These are phyloP conservation scores for Meganola albula DNA, from an alignment of 2,888 invertebrate genomes.

Conservation along the genomic window DNA sequence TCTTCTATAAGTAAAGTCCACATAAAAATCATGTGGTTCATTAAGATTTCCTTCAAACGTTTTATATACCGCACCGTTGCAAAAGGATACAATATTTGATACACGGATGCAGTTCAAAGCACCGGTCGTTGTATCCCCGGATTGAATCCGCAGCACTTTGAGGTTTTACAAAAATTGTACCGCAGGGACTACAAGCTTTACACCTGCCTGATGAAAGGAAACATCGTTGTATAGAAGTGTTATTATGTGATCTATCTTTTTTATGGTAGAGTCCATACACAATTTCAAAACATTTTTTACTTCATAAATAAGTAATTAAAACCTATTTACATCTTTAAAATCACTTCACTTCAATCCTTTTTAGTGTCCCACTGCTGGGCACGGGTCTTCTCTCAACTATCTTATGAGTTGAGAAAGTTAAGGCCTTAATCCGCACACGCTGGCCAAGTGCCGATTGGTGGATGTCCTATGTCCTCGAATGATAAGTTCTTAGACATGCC, in stretches of 20 bases:
- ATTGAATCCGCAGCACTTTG: conserved; percentile 46
- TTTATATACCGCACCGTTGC: conserved; percentile 28
- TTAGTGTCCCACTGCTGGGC: too few species aligned
- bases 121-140: conserved; percentile 34
- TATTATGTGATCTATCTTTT: conserved; percentile 18
- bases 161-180: conserved; percentile 54
- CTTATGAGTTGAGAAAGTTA: too few species aligned
- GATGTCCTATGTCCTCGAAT: too few species aligned
- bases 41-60: conserved; percentile 29
- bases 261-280: conserved; percentile 9
- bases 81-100: conserved; percentile 32
- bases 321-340: neutral
- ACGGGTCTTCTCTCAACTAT: too few species aligned
- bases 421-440: too few species aligned
- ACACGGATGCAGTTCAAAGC: conserved; percentile 46
- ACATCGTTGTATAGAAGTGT: conserved; percentile 21
- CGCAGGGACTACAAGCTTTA: conserved; percentile 31
- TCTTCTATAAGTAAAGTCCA: too few species aligned
- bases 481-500: too few species aligned
- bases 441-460: too few species aligned
- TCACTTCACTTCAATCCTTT: too few species aligned
- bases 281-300: conserved; percentile 5
- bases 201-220: conserved; percentile 32
- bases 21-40: conserved; percentile 31
- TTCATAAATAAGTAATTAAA: neutral